A percentile compares a stretch with the other conserved stretches of the same genome.
phyloP scores from a whole-genome alignment of 2,113 vertebrate species.

The Orycteropus afer region DNA sequence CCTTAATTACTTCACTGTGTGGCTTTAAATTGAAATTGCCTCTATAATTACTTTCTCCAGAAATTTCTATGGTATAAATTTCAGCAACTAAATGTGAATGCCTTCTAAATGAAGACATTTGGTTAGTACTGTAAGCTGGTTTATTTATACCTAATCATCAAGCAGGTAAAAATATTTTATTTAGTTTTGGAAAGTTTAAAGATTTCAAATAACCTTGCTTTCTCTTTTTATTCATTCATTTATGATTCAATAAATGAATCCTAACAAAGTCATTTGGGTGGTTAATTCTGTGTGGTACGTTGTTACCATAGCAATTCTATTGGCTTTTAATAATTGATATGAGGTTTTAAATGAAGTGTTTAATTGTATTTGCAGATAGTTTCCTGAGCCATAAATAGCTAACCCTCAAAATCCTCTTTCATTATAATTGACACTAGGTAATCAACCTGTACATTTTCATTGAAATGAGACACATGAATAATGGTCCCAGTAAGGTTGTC shows the following conservation, averaged over 20 bases:
- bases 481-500: neutral
- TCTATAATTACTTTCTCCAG: conserved; percentile 62
- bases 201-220: neutral
- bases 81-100: conserved; percentile 45
- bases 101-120: conserved; percentile 67
- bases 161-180: neutral
- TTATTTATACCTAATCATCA: conserved; percentile 47
- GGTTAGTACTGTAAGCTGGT: conserved; percentile 1
- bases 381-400: conserved; percentile 56
- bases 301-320: conserved; percentile 78
- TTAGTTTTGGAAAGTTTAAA: conserved; percentile 45
- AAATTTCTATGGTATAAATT: conserved; percentile 64
- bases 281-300: conserved; percentile 46
- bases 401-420: conserved; percentile 11
- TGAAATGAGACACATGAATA: neutral
- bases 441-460: conserved; percentile 36
- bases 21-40: conserved; percentile 59
- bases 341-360: conserved; percentile 76
- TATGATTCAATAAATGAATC: conserved; percentile 62
- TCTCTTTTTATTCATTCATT: conserved; percentile 53
- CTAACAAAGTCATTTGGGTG: conserved; percentile 40
- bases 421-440: neutral
- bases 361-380: conserved; percentile 72
- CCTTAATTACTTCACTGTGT: conserved; percentile 70
- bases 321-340: conserved; percentile 80